Percentiles rank a stretch among this genome's conserved stretches.
phyloP scores from a whole-genome alignment of 2,888 invertebrate species.

The Dendrolimus pini region DNA sequence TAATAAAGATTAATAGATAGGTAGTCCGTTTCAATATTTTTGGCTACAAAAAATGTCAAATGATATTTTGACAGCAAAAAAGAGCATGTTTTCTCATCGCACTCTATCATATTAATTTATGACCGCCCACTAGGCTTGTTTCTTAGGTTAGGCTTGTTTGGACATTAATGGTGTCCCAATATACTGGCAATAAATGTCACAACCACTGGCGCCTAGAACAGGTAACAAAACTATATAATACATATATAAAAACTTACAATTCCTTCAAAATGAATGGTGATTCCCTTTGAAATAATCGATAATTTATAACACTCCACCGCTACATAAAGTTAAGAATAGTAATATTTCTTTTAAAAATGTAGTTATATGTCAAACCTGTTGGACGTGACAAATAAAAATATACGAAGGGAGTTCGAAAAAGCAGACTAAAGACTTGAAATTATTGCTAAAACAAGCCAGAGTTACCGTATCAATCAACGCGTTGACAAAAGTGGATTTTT shows the following conservation, averaged over 20 bases:
- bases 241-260: constrained; percentile 56
- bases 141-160: constrained; percentile 65
- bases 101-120: constrained; percentile 60
- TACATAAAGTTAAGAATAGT: constrained; percentile 66
- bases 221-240: constrained; percentile 59
- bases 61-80: constrained; percentile 54
- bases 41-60: constrained; percentile 31
- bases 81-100: constrained; percentile 36
- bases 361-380: constrained; percentile 74
- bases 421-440: constrained; percentile 48
- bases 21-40: background rate
- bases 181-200: constrained; percentile 72
- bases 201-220: constrained; percentile 72
- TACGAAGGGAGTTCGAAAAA: constrained; percentile 54
- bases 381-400: constrained; percentile 72
- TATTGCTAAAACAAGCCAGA: constrained; percentile 75
- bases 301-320: constrained; percentile 69
- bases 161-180: constrained; percentile 72
- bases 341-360: constrained; percentile 72
- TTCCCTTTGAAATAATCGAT: constrained; percentile 44
- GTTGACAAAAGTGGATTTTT: constrained; percentile 69
- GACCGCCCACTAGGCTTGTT: constrained; percentile 44
- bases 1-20: background rate
- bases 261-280: constrained; percentile 54
- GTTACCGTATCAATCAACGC: constrained; percentile 73